Percentiles rank a stretch among this genome's conserved stretches.
Evolutionary conservation across 2,888 invertebrate species (phyloP).

Genomic region (Eupithecia abbreviata): DNA sequence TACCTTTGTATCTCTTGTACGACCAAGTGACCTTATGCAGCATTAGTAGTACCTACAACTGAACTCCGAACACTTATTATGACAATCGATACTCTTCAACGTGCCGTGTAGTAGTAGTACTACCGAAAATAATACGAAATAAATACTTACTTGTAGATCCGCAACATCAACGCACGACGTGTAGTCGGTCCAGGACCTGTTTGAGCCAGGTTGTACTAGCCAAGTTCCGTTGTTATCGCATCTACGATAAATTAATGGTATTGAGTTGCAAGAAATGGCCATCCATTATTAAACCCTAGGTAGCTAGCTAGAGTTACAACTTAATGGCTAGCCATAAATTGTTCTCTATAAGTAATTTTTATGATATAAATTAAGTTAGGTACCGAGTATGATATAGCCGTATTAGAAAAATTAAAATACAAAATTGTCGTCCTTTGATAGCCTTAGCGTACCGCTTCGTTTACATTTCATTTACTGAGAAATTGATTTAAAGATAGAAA

Average conservation of each 20-base stretch:
- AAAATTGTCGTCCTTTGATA: too few species aligned
- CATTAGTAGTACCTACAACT: too few species aligned
- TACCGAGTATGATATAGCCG: too few species aligned
- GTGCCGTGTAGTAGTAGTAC: too few species aligned
- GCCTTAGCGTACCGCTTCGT: too few species aligned
- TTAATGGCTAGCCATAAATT: not conserved
- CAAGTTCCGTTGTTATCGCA: slow-evolving; percentile 88
- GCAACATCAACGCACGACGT: slow-evolving; percentile 86
- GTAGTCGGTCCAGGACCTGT: slow-evolving; percentile 87
- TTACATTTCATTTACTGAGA: too few species aligned
- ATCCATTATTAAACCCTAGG: not conserved
- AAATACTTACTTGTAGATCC: slow-evolving; percentile 82
- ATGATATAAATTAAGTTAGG: not conserved
- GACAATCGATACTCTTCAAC: not conserved
- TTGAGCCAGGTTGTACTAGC: slow-evolving; percentile 79
- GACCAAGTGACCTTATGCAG: too few species aligned
- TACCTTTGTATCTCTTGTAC: too few species aligned
- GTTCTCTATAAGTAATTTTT: not conserved
- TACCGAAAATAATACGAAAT: not conserved
- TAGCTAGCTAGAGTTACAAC: not conserved
- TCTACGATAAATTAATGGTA: slow-evolving; percentile 57
- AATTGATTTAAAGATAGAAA: too few species aligned
- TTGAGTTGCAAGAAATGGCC: not conserved
- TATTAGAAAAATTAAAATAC: too few species aligned
- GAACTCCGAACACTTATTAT: too few species aligned